phyloP scores from a whole-genome alignment of 2,888 invertebrate genomes.

The Lycocerus yunnanus region DNA sequence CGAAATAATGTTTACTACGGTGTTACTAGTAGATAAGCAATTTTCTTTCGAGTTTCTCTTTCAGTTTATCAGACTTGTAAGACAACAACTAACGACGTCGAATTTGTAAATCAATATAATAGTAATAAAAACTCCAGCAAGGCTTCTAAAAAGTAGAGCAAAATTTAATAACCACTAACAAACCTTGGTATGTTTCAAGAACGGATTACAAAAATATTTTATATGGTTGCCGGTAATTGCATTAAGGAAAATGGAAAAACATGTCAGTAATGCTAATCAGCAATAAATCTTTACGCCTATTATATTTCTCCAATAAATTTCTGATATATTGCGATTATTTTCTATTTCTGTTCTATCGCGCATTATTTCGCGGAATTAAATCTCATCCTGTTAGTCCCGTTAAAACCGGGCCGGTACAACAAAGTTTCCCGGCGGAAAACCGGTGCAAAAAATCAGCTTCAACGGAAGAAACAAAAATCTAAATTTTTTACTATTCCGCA shows the following conservation, averaged over 20 bases:
- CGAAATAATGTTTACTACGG: not conserved
- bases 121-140: not conserved
- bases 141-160: not conserved
- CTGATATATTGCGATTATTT: no score
- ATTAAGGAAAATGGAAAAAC: not conserved
- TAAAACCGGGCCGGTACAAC: not conserved
- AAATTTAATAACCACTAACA: not conserved
- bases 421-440: not conserved
- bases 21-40: not conserved
- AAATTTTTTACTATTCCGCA: not conserved
- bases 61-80: not conserved
- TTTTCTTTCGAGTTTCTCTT: not conserved
- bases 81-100: not conserved
- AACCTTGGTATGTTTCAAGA: not conserved
- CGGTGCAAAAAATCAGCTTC: not conserved
- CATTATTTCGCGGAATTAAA: not conserved
- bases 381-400: not conserved
- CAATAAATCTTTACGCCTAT: not conserved
- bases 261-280: not conserved
- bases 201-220: not conserved
- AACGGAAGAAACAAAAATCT: not conserved
- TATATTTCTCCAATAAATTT: no score
- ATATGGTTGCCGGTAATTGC: not conserved
- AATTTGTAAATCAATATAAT: not conserved
- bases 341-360: not conserved